Percentiles rank a stretch among this genome's conserved stretches.
These are phyloP conservation scores for Tupaia chinensis DNA, from an alignment of 2,113 vertebrate genomes.

Conservation along the genomic window DNA sequence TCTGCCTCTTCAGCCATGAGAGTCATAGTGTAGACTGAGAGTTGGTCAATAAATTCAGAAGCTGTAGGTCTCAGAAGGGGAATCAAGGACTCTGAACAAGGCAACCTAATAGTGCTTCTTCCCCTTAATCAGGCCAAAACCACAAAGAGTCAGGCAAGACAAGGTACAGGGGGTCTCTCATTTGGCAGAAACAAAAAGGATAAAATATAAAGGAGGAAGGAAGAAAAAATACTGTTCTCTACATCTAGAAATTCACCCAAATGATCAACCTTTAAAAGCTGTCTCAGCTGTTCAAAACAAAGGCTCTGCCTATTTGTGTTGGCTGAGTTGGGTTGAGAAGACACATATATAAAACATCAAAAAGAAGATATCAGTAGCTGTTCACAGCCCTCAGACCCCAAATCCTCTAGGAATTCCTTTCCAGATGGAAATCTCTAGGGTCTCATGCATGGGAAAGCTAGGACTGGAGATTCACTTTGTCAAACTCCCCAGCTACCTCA, in stretches of 20 bases:
- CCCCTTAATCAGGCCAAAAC: not conserved
- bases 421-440: constrained; percentile 1
- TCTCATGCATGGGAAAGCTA: not conserved
- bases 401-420: constrained; percentile 47
- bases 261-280: constrained; percentile 51
- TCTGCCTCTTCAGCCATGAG: not conserved
- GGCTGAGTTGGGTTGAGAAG: constrained; percentile 76
- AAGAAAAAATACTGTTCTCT: constrained; percentile 1
- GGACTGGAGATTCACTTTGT: not conserved
- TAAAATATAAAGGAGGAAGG: not conserved
- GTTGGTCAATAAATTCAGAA: not conserved
- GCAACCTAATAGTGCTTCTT: not conserved
- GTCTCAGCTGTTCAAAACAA: constrained; percentile 54
- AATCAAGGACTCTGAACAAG: not conserved
- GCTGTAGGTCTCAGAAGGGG: not conserved
- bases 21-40: not conserved
- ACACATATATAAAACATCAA: constrained; percentile 88
- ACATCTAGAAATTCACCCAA: constrained; percentile 7
- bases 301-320: not conserved
- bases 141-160: not conserved
- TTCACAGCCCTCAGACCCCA: not conserved
- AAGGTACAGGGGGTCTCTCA: not conserved
- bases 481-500: not conserved
- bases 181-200: not conserved
- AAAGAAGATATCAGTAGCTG: constrained; percentile 71